Base-by-base conservation (phyloP, 1,140 invertebrate species). In the Sesamia nonagrioides region DNA sequence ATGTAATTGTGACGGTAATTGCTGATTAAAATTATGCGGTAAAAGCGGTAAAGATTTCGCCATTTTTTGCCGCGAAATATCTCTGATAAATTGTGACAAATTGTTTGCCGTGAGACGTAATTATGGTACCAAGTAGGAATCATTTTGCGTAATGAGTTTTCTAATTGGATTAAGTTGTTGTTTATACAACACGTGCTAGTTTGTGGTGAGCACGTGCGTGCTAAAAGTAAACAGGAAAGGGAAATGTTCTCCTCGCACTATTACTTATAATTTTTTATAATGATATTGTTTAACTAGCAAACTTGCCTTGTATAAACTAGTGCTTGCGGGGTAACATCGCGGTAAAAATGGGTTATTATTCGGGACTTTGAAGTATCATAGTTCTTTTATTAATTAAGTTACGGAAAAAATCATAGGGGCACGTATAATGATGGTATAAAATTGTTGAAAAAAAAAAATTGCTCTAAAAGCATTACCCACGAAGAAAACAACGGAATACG, bases 61-160 rank as follows among this genome's bases (percentile, higher is more conserved):
- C 15, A 37, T 60, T 71, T 78, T 71, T 78, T 35, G 17, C 56
- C 4, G 35, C 11, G n/a, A 75, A 68, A 78, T 35, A 56, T 54
- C 48, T 78, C 45, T 78, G 63, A 78, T 60, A 18, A 78, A 60
- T 78, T 69, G 27, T 58, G 76, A 78, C 76, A 78, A 78, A 78
- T 78, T 69, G 61, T 17, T 72, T 56, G 33, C 33, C 21, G 15
- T 17, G 15, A 15, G 45, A 13, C 15, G 45, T 35, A 21, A 54
- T 63, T 76, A 45, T 58, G 54, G 17, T 21, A 7, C 18, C 42
- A 21, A n/a, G n/a, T 66, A 11, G 6, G 17, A 21, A 61, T 63
- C 6, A 15, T 18, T 68, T 69, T 18, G 21, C 17, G 7, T 50
- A 27, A 50, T 69, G 8, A 50, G 66, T n/a, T 69, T 69, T 69